A percentile compares a stretch with the other conserved stretches of the same genome.
Conservation (phyloP, 1,140 invertebrate genomes). For the Leptopilina clavipes region DNA sequence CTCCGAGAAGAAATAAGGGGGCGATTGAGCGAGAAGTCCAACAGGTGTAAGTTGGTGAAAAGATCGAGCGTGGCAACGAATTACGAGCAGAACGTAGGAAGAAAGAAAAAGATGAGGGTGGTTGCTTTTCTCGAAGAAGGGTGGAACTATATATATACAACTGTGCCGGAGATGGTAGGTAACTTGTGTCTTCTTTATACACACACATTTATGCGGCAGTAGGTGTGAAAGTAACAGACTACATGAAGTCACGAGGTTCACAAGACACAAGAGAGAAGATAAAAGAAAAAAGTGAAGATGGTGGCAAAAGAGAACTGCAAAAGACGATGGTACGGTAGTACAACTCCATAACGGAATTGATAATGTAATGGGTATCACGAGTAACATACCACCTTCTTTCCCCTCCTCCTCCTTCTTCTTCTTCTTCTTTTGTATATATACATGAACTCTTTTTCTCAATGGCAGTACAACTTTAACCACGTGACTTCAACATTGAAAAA, state of each 20-base stretch:
- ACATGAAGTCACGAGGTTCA: slow-evolving; percentile 44
- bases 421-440: slow-evolving; percentile 44
- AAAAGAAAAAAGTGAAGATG: slow-evolving; percentile 51
- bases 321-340: slow-evolving; percentile 64
- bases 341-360: slow-evolving; percentile 72
- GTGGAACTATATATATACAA: neutral
- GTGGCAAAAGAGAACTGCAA: slow-evolving; percentile 52
- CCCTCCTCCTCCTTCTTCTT: slow-evolving; percentile 52
- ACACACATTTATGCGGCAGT: neutral
- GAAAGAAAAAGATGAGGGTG: slow-evolving; percentile 41
- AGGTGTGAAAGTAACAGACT: slow-evolving; percentile 42
- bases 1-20: slow-evolving; percentile 55
- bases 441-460: slow-evolving; percentile 69
- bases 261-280: slow-evolving; percentile 43
- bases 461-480: slow-evolving; percentile 56
- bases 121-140: slow-evolving; percentile 1
- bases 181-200: slow-evolving; percentile 29
- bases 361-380: slow-evolving; percentile 72
- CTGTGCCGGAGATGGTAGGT: slow-evolving; percentile 15
- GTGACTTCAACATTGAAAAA: neutral
- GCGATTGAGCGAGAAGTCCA: slow-evolving; percentile 65
- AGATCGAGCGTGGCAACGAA: slow-evolving; percentile 65
- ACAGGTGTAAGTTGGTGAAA: slow-evolving; percentile 72
- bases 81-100: slow-evolving; percentile 55
- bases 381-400: slow-evolving; percentile 63